Percentiles rank a stretch among this genome's conserved stretches.
Conservation (phyloP, 2,888 invertebrate genomes). For the Homarus gammarus region DNA sequence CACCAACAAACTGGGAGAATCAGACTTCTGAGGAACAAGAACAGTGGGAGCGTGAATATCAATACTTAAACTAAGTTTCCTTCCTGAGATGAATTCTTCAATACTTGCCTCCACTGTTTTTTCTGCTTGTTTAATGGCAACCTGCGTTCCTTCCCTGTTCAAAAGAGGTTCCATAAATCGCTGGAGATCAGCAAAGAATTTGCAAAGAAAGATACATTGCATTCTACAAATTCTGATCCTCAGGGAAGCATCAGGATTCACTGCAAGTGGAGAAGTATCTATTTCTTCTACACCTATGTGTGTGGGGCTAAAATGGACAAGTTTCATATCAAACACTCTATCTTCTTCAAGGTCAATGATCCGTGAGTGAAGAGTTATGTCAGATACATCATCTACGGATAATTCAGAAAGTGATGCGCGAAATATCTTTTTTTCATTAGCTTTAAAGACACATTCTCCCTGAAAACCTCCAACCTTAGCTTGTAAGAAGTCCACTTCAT, state of each 20-base stretch:
- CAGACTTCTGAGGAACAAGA: conserved; percentile 88
- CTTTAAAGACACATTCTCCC: conserved; percentile 84
- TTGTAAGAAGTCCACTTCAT: conserved; percentile 77
- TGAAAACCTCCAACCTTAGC: conserved; percentile 86
- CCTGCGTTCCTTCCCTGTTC: conserved; percentile 80
- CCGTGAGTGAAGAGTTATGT: conserved; percentile 86
- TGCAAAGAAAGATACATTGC: conserved; percentile 84
- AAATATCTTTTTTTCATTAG: conserved; percentile 88
- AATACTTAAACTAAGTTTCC: conserved; percentile 83
- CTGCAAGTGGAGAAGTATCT: conserved; percentile 80
- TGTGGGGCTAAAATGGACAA: conserved; percentile 85
- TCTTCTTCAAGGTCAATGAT: conserved; percentile 83
- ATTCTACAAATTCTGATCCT: conserved; percentile 86
- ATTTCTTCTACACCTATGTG: conserved; percentile 82
- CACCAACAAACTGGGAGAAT: conserved; percentile 87
- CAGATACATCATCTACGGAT: conserved; percentile 86
- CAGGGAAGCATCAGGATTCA: conserved; percentile 86
- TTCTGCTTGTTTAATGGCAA: conserved; percentile 84
- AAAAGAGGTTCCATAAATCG: conserved; percentile 77
- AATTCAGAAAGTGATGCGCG: conserved; percentile 85
- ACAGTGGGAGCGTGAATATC: conserved; percentile 87
- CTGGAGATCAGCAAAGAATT: conserved; percentile 80
- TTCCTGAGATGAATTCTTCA: conserved; percentile 79
- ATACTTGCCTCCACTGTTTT: conserved; percentile 46
- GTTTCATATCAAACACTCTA: conserved; percentile 88